phyloP scores from a whole-genome alignment of 2,797 vertebrate genomes.

The Odontamblyopus rebecca region DNA sequence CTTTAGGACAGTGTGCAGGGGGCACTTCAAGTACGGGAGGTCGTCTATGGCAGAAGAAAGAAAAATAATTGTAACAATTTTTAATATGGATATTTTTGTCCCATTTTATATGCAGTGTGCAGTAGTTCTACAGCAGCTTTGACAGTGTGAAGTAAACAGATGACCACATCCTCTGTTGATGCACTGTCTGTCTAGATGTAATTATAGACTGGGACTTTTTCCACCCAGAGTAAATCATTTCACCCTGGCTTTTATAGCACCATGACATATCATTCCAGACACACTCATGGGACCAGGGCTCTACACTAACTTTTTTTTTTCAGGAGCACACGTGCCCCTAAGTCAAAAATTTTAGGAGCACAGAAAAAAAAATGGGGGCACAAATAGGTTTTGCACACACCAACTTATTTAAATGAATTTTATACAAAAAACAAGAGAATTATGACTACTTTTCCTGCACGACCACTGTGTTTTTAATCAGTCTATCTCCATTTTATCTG shows the following conservation, averaged over 20 bases:
- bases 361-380: too few species aligned
- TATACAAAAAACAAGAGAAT: too few species aligned
- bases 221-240: not conserved
- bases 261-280: not conserved
- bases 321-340: too few species aligned
- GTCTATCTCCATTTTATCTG: too few species aligned
- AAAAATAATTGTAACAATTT: not conserved
- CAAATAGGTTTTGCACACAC: too few species aligned
- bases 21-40: conserved; percentile 85
- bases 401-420: too few species aligned
- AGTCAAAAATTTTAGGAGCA: too few species aligned
- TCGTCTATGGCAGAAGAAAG: conserved; percentile 64
- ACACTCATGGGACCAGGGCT: not conserved
- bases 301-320: too few species aligned
- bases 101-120: not conserved
- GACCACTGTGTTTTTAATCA: too few species aligned
- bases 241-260: not conserved
- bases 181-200: not conserved
- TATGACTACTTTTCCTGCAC: too few species aligned
- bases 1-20: conserved; percentile 84
- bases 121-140: conserved; percentile 10
- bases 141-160: conserved; percentile 27
- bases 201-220: conserved; percentile 29
- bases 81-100: conserved; percentile 2
- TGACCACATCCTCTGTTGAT: conserved; percentile 33